Conservation (phyloP, 2,797 vertebrate species). For the Petrocephalus sullivani region DNA sequence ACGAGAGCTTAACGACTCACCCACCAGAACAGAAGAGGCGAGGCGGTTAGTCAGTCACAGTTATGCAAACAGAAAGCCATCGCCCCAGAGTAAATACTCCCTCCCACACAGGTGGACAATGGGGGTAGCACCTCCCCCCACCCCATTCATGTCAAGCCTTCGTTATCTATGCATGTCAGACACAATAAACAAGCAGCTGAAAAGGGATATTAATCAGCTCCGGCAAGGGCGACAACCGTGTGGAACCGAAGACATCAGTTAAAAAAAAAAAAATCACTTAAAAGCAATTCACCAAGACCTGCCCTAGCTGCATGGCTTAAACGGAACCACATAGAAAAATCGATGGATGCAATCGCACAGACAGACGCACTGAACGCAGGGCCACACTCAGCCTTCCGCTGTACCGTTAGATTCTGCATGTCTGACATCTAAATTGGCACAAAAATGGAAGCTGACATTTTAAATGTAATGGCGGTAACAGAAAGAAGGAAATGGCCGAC, state of each 20-base stretch:
- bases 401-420: neutral
- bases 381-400: neutral
- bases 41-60: neutral
- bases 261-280: neutral
- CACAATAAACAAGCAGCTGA: neutral
- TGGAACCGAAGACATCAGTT: neutral
- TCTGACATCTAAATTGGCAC: neutral
- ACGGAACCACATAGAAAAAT: neutral
- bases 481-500: neutral
- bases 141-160: neutral
- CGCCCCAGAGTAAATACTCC: neutral
- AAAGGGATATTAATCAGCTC: neutral
- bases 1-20: neutral
- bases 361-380: neutral
- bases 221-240: neutral
- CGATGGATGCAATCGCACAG: neutral
- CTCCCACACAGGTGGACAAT: slow-evolving; percentile 4
- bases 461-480: neutral
- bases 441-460: neutral
- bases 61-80: neutral
- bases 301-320: neutral
- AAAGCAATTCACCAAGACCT: neutral
- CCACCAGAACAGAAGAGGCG: neutral
- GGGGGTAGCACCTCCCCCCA: neutral
- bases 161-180: slow-evolving; percentile 15